Evolutionary conservation across 2,888 invertebrate species (phyloP).

Genomic region (Sisyra nigra): DNA sequence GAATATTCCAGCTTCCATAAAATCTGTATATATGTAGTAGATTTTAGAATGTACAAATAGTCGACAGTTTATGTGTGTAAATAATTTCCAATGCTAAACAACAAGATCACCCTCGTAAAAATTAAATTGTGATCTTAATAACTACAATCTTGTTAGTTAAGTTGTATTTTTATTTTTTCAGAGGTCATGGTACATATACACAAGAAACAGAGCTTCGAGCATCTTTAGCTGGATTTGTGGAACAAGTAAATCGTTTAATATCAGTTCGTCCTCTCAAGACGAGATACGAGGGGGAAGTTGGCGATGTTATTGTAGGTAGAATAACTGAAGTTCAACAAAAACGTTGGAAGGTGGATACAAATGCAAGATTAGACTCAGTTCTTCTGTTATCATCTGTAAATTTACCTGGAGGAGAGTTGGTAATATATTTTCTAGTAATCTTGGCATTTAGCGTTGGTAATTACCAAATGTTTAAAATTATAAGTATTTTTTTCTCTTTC

Average conservation of each 20-base stretch:
- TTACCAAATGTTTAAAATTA: too few species aligned
- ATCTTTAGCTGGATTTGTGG: conserved; percentile 87
- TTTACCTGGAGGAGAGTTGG: conserved; percentile 92
- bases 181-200: conserved; percentile 94
- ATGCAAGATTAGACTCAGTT: conserved; percentile 75
- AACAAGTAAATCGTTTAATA: conserved; percentile 88
- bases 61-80: too few species aligned
- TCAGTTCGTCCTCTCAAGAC: conserved; percentile 83
- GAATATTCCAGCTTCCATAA: too few species aligned
- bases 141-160: neutral
- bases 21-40: too few species aligned
- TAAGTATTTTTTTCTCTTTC: too few species aligned
- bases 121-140: too few species aligned
- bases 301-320: conserved; percentile 91
- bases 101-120: too few species aligned
- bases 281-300: conserved; percentile 84
- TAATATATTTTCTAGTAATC: conserved; percentile 25
- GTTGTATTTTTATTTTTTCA: conserved; percentile 22
- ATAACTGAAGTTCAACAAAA: conserved; percentile 88
- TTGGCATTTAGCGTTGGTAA: conserved; percentile 4
- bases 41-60: too few species aligned
- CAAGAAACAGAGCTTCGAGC: conserved; percentile 71
- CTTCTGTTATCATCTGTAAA: conserved; percentile 86
- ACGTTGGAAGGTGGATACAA: conserved; percentile 91
- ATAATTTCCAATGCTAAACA: too few species aligned